Evolutionary conservation across 1,140 invertebrate genomes (phyloP).

Genomic region (Watersipora subatra): DNA sequence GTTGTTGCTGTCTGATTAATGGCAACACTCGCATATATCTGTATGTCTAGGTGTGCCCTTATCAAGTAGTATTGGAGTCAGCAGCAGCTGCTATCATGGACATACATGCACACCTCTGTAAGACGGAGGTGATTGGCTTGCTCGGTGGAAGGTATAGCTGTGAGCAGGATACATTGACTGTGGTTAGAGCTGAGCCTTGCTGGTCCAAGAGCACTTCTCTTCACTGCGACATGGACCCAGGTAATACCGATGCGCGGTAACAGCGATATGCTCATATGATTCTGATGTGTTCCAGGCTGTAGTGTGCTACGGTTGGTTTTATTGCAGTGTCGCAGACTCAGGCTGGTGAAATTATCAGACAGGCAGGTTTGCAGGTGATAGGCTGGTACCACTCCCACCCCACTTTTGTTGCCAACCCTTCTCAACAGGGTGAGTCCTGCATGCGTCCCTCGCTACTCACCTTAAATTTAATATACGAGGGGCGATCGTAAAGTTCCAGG

Average conservation of each 20-base stretch:
- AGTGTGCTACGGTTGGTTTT: too few relatives aligned
- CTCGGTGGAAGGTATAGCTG: constrained; percentile 46
- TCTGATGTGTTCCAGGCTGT: too few relatives aligned
- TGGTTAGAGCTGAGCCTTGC: constrained; percentile 47
- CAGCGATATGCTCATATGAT: too few relatives aligned
- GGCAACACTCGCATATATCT: too few relatives aligned
- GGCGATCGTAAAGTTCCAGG: too few relatives aligned
- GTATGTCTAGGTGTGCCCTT: too few relatives aligned
- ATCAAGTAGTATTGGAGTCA: constrained; percentile 45
- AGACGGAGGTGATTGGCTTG: constrained; percentile 58
- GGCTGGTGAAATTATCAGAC: constrained; percentile 45
- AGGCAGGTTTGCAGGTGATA: constrained; percentile 51
- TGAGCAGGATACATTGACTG: constrained; percentile 27
- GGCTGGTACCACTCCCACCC: constrained; percentile 97
- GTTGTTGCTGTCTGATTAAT: too few relatives aligned
- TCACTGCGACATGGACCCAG: constrained; percentile 64
- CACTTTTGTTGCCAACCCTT: constrained; percentile 68
- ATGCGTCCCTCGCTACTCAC: too few relatives aligned
- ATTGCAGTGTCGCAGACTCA: constrained; percentile 45
- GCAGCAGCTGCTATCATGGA: constrained; percentile 53
- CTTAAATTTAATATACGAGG: too few relatives aligned
- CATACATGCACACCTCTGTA: constrained; percentile 52
- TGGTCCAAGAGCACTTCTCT: constrained; percentile 48
- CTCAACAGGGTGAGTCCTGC: too few relatives aligned
- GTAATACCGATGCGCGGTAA: too few relatives aligned